A percentile compares a stretch with the other conserved stretches of the same genome.
phyloP scores from a whole-genome alignment of 2,888 invertebrate species.

The Apomyelois bistriatella region DNA sequence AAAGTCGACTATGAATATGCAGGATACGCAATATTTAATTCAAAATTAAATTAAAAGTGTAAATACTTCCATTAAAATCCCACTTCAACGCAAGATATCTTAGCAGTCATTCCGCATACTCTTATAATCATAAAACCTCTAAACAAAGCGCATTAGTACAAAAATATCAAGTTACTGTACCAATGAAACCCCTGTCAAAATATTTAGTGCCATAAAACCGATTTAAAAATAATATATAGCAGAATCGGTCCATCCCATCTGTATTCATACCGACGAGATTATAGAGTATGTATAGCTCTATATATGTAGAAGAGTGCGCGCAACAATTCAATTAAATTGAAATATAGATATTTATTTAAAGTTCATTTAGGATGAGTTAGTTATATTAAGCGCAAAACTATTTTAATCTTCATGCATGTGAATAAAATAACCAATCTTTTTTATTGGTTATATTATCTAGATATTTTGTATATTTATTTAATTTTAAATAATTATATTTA shows the following conservation, averaged over 20 bases:
- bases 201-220: constrained; percentile 76
- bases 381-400: too few relatives aligned
- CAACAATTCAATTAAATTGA: background rate
- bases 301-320: background rate
- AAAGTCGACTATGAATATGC: too few relatives aligned
- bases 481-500: too few relatives aligned
- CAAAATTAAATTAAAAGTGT: background rate
- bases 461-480: too few relatives aligned
- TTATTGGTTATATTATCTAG: too few relatives aligned
- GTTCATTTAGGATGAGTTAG: too few relatives aligned
- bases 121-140: constrained; percentile 64
- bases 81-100: constrained; percentile 34
- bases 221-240: constrained; percentile 75
- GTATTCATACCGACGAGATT: constrained; percentile 59
- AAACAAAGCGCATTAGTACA: constrained; percentile 56
- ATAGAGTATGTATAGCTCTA: background rate
- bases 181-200: constrained; percentile 76
- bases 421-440: too few relatives aligned
- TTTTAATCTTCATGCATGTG: too few relatives aligned
- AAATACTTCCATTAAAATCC: background rate
- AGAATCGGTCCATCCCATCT: constrained; percentile 66
- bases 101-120: constrained; percentile 73
- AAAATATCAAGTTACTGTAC: constrained; percentile 74
- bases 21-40: background rate
- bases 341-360: too few relatives aligned